phyloP scores from a whole-genome alignment of 2,113 vertebrate genomes.

The Grammomys dolichurus region DNA sequence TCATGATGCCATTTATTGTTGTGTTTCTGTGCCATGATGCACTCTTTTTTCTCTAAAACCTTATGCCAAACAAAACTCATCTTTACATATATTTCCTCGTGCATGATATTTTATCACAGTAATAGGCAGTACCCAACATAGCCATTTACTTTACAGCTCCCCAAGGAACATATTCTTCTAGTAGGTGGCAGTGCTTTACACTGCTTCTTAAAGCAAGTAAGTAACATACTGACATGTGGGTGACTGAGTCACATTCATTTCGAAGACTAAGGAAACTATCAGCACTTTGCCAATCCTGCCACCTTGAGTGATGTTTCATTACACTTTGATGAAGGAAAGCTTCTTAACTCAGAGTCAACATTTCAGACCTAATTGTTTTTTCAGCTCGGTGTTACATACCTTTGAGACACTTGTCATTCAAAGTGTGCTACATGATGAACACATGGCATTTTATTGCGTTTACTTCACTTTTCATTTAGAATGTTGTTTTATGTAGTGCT shows the following conservation, averaged over 20 bases:
- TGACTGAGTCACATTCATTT: neutral
- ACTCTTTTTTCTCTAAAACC: neutral
- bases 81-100: neutral
- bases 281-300: neutral
- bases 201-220: neutral
- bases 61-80: neutral
- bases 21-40: neutral
- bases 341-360: neutral
- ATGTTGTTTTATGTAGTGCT: neutral
- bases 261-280: neutral
- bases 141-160: neutral
- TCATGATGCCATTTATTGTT: neutral
- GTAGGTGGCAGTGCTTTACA: neutral
- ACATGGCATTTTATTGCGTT: neutral
- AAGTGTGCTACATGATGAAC: neutral
- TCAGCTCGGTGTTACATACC: neutral
- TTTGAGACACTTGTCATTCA: neutral
- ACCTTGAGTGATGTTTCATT: constrained; percentile 7
- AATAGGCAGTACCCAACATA: neutral
- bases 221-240: neutral
- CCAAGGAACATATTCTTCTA: neutral
- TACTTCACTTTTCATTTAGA: neutral
- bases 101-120: neutral
- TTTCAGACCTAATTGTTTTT: neutral
- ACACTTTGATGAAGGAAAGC: neutral